phyloP scores from a whole-genome alignment of 2,888 invertebrate species.

The Seira musarum region DNA sequence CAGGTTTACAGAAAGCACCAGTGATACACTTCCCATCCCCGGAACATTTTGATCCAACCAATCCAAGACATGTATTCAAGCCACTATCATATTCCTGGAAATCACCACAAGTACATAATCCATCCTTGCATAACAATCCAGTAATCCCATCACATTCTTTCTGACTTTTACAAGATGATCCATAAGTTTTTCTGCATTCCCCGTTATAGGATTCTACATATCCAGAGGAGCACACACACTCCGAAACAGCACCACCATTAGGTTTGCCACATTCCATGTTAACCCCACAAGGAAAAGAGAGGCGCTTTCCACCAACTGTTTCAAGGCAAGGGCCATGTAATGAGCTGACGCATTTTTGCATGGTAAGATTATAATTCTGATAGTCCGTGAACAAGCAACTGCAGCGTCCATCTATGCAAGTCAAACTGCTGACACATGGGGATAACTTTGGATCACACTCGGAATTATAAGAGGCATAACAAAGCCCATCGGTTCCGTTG shows the following conservation, averaged over 20 bases:
- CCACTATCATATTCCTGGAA: conserved; percentile 29
- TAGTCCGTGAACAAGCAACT: conserved; percentile 31
- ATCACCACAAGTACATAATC: conserved; percentile 32
- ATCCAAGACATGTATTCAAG: conserved; percentile 21
- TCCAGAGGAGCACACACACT: conserved; percentile 32
- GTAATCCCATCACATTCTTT: no score
- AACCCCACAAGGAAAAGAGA: background rate
- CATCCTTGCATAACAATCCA: conserved; percentile 27
- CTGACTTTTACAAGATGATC: conserved; percentile 16
- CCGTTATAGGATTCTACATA: conserved; percentile 20
- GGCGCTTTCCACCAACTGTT: background rate
- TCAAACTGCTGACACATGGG: background rate
- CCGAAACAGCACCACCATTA: conserved; percentile 5
- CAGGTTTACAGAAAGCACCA: background rate
- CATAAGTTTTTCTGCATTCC: conserved; percentile 28
- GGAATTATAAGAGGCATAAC: background rate
- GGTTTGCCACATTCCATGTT: conserved; percentile 22
- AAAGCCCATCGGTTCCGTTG: background rate
- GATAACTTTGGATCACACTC: background rate
- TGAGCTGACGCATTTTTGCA: conserved; percentile 22
- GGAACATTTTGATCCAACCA: conserved; percentile 34
- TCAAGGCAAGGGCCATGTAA: conserved; percentile 38
- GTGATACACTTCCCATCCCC: background rate
- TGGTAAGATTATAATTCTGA: background rate
- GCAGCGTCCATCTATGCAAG: background rate